Evolutionary conservation across 2,113 vertebrate genomes (phyloP).

Genomic region (Periophthalmodon schlosseri): DNA sequence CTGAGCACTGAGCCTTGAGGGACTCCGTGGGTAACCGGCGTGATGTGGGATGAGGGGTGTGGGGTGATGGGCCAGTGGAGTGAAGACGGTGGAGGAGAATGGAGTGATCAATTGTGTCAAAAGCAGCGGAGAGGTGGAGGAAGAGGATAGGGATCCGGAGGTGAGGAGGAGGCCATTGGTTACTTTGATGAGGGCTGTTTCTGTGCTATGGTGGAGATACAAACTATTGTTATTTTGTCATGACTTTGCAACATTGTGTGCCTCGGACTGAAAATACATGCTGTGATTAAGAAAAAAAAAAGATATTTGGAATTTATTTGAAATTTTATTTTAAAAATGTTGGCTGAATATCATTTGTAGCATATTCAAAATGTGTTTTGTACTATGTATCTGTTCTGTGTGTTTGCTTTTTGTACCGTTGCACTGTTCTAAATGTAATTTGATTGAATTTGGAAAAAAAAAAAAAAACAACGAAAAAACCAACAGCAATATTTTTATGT

Average conservation of each 20-base stretch:
- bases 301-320: background rate
- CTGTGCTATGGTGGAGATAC: no score
- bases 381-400: conserved; percentile 28
- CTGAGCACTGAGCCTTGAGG: no score
- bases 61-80: no score
- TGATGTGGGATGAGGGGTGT: no score
- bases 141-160: no score
- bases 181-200: no score
- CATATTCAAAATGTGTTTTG: conserved; percentile 19
- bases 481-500: conserved; percentile 12
- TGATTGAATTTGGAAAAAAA: conserved; percentile 21
- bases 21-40: no score
- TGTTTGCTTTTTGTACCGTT: conserved; percentile 35
- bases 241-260: background rate
- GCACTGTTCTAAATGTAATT: background rate
- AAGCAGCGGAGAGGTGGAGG: no score
- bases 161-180: no score
- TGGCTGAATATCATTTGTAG: conserved; percentile 12
- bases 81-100: no score
- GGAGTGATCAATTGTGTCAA: no score
- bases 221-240: conserved; percentile 1
- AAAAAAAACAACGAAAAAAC: conserved; percentile 4
- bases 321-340: background rate
- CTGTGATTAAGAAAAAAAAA: background rate
- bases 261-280: background rate